Conservation (phyloP, 1,140 invertebrate genomes). For the Drosophila willistoni region DNA sequence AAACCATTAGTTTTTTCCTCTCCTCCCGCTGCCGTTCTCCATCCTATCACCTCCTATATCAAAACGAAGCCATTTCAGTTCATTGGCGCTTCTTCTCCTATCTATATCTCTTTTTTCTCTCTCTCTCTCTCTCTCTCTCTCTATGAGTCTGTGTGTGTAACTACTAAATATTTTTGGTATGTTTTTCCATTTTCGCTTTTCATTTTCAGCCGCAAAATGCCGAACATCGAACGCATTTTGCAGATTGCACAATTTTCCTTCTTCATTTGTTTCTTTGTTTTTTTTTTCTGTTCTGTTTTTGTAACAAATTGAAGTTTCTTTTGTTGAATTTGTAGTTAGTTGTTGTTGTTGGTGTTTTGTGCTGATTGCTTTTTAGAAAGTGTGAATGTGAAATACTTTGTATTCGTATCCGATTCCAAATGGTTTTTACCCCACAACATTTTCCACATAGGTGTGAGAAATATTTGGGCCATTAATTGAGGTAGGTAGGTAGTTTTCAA, state of each 20-base stretch:
- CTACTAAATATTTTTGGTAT: slow-evolving; percentile 35
- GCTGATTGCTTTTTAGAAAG: slow-evolving; percentile 75
- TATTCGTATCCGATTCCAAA: slow-evolving; percentile 32
- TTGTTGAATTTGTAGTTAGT: slow-evolving; percentile 40
- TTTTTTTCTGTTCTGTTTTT: slow-evolving; percentile 45
- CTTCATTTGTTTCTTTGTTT: slow-evolving; percentile 37
- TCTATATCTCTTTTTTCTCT: background rate
- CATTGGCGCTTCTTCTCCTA: slow-evolving; percentile 54
- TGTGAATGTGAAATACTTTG: slow-evolving; percentile 68
- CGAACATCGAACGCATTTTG: slow-evolving; percentile 59
- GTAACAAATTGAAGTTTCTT: slow-evolving; percentile 74
- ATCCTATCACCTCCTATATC: slow-evolving; percentile 16
- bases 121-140: background rate
- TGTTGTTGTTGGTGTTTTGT: slow-evolving; percentile 31
- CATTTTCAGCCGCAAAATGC: slow-evolving; percentile 7
- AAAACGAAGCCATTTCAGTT: slow-evolving; percentile 71
- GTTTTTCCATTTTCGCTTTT: slow-evolving; percentile 39
- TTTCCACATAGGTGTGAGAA: slow-evolving; percentile 21
- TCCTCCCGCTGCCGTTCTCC: background rate
- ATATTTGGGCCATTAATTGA: slow-evolving; percentile 51
- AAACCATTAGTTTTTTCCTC: background rate
- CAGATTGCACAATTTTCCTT: slow-evolving; percentile 73
- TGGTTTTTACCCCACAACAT: slow-evolving; percentile 17
- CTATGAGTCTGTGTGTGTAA: background rate
- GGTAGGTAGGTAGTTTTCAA: slow-evolving; percentile 69